A percentile compares a stretch with the other conserved stretches of the same genome.
These are phyloP conservation scores for Pomacea canaliculata DNA, from an alignment of 2,888 invertebrate species.

Conservation along the genomic window DNA sequence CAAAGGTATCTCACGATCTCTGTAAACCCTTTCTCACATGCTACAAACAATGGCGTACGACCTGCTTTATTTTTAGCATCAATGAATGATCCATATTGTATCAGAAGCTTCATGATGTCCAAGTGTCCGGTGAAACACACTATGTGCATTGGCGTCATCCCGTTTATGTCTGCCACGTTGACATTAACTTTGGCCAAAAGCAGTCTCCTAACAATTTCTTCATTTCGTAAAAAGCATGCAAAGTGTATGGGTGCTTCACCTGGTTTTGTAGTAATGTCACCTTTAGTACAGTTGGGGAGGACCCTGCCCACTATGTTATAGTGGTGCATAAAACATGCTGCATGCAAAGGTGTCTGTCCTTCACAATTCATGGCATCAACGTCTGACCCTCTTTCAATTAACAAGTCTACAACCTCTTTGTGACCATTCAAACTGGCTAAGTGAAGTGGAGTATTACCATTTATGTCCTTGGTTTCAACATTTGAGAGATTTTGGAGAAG, in stretches of 20 bases:
- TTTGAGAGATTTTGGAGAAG: background rate
- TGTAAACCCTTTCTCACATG: background rate
- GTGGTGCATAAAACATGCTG: background rate
- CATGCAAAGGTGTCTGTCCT: background rate
- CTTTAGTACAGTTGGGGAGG: no score
- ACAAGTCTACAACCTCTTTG: background rate
- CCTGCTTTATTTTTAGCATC: conserved; percentile 86
- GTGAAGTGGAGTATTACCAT: background rate
- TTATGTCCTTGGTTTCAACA: background rate
- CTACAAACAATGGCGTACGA: conserved; percentile 80
- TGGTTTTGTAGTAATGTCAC: no score
- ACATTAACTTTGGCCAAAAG: background rate
- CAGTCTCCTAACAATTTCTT: no score
- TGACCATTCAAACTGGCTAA: background rate
- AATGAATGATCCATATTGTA: conserved; percentile 76
- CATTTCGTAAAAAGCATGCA: no score
- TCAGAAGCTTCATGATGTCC: background rate
- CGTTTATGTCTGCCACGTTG: background rate
- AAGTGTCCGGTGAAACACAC: background rate
- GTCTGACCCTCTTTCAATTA: background rate
- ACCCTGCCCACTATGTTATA: no score
- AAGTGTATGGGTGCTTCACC: no score
- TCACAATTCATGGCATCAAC: background rate
- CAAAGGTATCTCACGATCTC: background rate
- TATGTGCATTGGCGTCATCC: background rate